These are phyloP conservation scores for Scolopax rusticola DNA, from an alignment of 2,797 vertebrate species.

Conservation along the genomic window DNA sequence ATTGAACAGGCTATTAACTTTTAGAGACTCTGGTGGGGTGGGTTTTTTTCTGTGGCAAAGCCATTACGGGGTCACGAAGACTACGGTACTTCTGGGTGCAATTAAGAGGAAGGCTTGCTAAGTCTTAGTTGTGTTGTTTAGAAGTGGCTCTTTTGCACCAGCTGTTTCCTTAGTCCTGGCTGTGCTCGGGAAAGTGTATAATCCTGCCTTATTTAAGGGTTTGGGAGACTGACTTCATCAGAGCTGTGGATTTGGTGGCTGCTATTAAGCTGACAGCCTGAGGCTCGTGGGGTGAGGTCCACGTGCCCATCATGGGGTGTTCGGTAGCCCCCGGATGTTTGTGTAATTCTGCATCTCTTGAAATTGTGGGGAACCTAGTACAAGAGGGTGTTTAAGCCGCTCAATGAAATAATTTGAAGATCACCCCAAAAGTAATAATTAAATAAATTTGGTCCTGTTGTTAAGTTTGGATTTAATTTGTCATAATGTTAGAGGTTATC, in stretches of 20 bases:
- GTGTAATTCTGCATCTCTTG: not conserved
- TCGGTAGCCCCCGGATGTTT: not conserved
- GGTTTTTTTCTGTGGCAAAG: not conserved
- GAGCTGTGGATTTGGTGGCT: not conserved
- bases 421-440: not conserved
- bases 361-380: not conserved
- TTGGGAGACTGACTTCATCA: not conserved
- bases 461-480: not conserved
- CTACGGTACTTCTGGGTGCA: constrained; percentile 34
- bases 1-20: constrained; percentile 63
- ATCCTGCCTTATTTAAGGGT: not conserved
- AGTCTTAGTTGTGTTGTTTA: constrained; percentile 7
- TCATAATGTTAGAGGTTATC: not conserved
- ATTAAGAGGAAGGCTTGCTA: constrained; percentile 9
- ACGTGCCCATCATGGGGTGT: accelerated
- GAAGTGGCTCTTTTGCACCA: not conserved
- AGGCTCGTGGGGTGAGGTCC: not conserved
- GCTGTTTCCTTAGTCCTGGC: not conserved
- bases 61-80: not conserved
- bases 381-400: not conserved
- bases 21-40: not conserved
- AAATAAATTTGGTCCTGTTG: not conserved
- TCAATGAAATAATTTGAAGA: not conserved
- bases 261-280: not conserved
- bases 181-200: not conserved